Percentiles rank a stretch among this genome's conserved stretches.
phyloP scores from a whole-genome alignment of 2,113 vertebrate genomes.

The Cervus canadensis region DNA sequence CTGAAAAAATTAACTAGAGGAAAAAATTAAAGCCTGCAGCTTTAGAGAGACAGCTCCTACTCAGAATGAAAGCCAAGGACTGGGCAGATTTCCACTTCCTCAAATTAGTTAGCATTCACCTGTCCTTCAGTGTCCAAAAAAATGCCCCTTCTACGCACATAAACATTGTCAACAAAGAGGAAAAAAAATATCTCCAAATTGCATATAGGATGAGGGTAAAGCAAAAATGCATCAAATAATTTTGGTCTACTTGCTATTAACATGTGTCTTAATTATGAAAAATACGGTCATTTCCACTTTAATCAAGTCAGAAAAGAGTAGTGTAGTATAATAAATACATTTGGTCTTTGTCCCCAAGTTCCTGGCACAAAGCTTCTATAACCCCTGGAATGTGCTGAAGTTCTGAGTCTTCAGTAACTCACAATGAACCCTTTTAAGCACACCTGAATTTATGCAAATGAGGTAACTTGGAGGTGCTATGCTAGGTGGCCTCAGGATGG shows the following conservation, averaged over 20 bases:
- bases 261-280: constrained; percentile 13
- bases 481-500: not conserved
- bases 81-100: not conserved
- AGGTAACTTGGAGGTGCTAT: not conserved
- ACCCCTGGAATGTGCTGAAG: not conserved
- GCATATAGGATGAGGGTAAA: not conserved
- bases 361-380: not conserved
- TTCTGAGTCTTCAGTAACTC: not conserved
- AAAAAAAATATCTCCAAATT: not conserved
- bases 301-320: constrained; percentile 6
- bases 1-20: not conserved
- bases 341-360: not conserved
- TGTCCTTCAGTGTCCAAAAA: constrained; percentile 31
- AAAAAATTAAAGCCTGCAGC: not conserved
- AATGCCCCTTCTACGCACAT: not conserved
- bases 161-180: constrained; percentile 29
- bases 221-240: constrained; percentile 19
- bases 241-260: constrained; percentile 33
- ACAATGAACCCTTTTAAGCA: not conserved
- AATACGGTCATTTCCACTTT: not conserved
- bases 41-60: not conserved
- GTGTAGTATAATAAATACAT: not conserved
- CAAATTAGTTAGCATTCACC: not conserved
- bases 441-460: not conserved
- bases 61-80: not conserved